Conservation (phyloP, 2,113 vertebrate genomes). For the Siniperca chuatsi region DNA sequence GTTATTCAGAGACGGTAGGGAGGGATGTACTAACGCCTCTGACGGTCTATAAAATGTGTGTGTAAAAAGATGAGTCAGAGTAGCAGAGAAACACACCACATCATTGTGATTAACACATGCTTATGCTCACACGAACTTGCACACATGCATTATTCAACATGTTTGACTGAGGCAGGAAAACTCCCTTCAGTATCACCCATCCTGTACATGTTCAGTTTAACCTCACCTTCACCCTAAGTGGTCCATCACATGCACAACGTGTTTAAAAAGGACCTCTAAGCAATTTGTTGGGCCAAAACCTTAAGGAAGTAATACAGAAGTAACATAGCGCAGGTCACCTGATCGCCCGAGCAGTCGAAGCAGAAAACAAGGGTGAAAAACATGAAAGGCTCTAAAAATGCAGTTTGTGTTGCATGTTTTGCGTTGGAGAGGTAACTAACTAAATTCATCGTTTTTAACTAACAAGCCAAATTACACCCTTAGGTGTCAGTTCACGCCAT, state of each 20-base stretch:
- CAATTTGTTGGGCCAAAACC: background rate
- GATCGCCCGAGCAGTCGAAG: no score
- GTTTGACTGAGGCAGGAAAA: slow-evolving; percentile 6
- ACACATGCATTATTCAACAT: background rate
- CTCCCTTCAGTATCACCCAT: background rate
- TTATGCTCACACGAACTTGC: background rate
- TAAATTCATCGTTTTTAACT: background rate
- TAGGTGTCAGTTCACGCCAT: background rate
- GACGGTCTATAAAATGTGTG: slow-evolving; percentile 8
- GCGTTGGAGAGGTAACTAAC: background rate
- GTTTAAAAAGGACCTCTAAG: background rate
- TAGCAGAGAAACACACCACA: slow-evolving; percentile 30
- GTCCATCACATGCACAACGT: background rate
- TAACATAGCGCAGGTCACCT: no score
- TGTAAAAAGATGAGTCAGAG: slow-evolving; percentile 17
- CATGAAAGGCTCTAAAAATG: background rate
- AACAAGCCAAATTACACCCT: background rate
- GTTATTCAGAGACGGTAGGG: slow-evolving; percentile 21
- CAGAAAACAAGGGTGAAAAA: background rate
- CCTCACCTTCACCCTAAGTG: background rate
- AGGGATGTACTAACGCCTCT: slow-evolving; percentile 24
- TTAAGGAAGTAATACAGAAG: background rate
- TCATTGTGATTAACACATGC: slow-evolving; percentile 21
- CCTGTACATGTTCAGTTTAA: background rate
- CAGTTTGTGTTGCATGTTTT: background rate